Conservation (phyloP, 2,888 invertebrate genomes). For the Panorpa germanica region DNA sequence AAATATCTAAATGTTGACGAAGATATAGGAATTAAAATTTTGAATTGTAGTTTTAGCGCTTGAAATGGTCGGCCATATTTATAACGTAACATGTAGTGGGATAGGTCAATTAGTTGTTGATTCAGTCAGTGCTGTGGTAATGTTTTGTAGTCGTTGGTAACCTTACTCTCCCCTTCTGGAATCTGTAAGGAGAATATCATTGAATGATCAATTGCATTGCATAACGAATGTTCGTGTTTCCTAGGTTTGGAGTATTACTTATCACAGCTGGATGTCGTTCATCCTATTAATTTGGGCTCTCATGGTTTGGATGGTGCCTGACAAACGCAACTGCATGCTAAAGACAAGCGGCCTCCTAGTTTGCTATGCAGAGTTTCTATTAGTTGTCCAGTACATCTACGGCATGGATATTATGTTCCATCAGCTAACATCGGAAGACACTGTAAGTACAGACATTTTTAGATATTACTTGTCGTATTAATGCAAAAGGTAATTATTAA, state of each 20-base stretch:
- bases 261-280: constrained; percentile 95
- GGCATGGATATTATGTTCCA: constrained; percentile 70
- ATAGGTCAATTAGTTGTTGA: no score
- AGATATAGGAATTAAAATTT: no score
- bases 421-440: constrained; percentile 55
- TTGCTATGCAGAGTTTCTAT: constrained; percentile 67
- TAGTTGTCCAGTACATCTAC: constrained; percentile 73
- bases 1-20: no score
- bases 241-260: constrained; percentile 96
- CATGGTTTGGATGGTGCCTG: constrained; percentile 89
- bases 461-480: no score
- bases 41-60: no score
- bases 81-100: no score
- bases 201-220: constrained; percentile 8
- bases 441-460: no score
- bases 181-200: neutral
- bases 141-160: no score
- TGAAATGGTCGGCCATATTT: no score
- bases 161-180: constrained; percentile 6
- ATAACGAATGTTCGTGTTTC: constrained; percentile 30
- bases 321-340: constrained; percentile 83
- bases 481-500: no score
- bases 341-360: constrained; percentile 82
- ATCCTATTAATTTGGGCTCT: constrained; percentile 87
- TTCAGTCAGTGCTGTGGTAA: no score